Percentiles rank a stretch among this genome's conserved stretches.
These are phyloP conservation scores for Thunnus maccoyii DNA, from an alignment of 2,113 vertebrate genomes.

Conservation along the genomic window DNA sequence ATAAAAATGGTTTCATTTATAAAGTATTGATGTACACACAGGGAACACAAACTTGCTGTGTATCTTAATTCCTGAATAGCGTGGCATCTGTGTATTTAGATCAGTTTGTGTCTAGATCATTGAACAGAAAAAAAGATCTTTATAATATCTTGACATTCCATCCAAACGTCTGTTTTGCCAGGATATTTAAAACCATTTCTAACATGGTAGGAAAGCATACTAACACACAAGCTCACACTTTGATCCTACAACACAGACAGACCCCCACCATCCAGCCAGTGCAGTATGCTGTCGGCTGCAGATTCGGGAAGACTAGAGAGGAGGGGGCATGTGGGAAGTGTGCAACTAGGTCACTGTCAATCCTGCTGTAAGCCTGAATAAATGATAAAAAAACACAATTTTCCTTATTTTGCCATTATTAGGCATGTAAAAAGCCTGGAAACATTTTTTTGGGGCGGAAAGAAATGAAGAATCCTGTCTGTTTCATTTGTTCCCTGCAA, in stretches of 20 bases:
- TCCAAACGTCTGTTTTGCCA: not conserved
- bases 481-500: not conserved
- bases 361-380: conserved; percentile 65
- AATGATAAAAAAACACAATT: conserved; percentile 41
- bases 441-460: not conserved
- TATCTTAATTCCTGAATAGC: too few species aligned
- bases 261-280: conserved; percentile 59
- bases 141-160: not conserved
- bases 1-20: not conserved
- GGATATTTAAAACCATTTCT: conserved; percentile 28
- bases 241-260: conserved; percentile 63
- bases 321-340: conserved; percentile 61
- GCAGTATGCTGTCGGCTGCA: conserved; percentile 52
- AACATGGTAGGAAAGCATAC: conserved; percentile 2
- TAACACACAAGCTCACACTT: conserved; percentile 44
- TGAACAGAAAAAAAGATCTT: not conserved
- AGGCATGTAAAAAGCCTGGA: not conserved
- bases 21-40: not conserved
- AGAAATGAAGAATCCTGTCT: not conserved
- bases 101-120: not conserved
- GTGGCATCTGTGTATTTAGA: not conserved
- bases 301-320: conserved; percentile 47
- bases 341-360: conserved; percentile 82
- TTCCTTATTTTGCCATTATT: conserved; percentile 12
- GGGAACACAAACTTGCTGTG: not conserved